Evolutionary conservation across 2,113 vertebrate species (phyloP).

Genomic region (Sebastes schlegelii): DNA sequence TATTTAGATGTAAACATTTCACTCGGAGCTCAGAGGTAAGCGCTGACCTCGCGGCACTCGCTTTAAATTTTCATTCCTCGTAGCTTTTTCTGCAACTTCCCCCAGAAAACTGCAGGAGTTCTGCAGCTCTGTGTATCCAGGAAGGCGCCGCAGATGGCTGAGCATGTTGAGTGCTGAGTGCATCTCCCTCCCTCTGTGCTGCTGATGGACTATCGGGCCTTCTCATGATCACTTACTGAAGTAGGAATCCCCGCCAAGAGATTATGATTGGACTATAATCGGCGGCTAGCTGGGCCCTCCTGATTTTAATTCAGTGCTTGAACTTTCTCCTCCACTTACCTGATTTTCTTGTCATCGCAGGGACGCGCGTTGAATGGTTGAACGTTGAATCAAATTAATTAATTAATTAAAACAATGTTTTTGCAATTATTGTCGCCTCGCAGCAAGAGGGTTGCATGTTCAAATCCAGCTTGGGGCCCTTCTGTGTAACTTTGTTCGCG

Average conservation of each 20-base stretch:
- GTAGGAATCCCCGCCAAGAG: slow-evolving; percentile 47
- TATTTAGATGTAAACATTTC: slow-evolving; percentile 8
- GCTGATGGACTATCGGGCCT: slow-evolving; percentile 60
- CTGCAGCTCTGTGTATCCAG: slow-evolving; percentile 14
- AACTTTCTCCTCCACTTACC: slow-evolving; percentile 36
- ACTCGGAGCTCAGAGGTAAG: slow-evolving; percentile 1
- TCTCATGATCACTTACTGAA: slow-evolving; percentile 54
- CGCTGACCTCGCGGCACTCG: slow-evolving; percentile 4
- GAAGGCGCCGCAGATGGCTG: slow-evolving; percentile 53
- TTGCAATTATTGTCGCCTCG: slow-evolving; percentile 15
- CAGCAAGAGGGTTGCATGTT: too few relatives aligned
- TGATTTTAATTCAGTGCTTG: slow-evolving; percentile 47
- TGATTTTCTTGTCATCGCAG: slow-evolving; percentile 10
- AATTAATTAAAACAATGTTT: slow-evolving; percentile 22
- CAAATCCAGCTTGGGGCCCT: too few relatives aligned
- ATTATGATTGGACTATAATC: slow-evolving; percentile 64
- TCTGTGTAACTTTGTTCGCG: too few relatives aligned
- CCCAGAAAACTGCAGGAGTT: slow-evolving; percentile 28
- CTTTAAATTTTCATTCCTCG: background rate
- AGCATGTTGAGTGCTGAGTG: slow-evolving; percentile 45
- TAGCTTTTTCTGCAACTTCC: slow-evolving; percentile 25
- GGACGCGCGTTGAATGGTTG: background rate
- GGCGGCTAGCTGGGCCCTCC: slow-evolving; percentile 41
- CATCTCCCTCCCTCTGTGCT: slow-evolving; percentile 62
- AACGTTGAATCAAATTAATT: slow-evolving; percentile 22